Evolutionary conservation across 1,140 invertebrate genomes (phyloP), one percentile per base, ranked within the genome.

Genomic region (Ptiloglossa arizonensis): DNA sequence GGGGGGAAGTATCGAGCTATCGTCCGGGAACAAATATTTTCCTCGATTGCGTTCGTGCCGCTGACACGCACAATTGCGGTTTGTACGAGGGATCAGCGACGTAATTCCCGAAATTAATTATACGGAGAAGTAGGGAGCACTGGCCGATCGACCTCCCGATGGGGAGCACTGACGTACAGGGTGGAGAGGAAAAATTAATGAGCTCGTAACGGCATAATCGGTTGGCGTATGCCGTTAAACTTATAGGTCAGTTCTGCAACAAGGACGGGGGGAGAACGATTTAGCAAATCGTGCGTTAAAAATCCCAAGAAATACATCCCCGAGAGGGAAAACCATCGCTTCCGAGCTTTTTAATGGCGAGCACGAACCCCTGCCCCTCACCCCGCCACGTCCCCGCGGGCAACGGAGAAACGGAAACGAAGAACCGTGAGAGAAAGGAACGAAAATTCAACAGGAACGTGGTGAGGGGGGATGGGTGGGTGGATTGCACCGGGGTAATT

Each of bases 71-170:
- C 80, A 48, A 56, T 66, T 76, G 59, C 73, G 63, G 69, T 72
- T 73, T 62, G 56, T 79, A 57, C 82, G 57, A 62, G 57, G 69
- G 70, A 82, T 82, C 71, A 71, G 62, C 68, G 70, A 52, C 64
- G 69, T 81, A 83, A 81, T 79, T 68, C 75, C 59, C 56, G 70
- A 74, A 84, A 84, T 84, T 83, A 83, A 84, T 84, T 75, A 74
- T 80, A 83, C 62, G 13, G 22, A 38, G 24, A 62, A 60, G 81
- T 29, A 66, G 60, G 41, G 64, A 57, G 17, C n/a, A n/a, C 38
- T 11, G 5, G 29, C n/a, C 24, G 13, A 29, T n/a, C n/a, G n/a
- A n/a, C n/a, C n/a, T n/a, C n/a, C 3, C 11, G n/a, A 17, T 3
- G 59, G 29, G 4, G 38, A 19, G 29, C 22, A 5, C 11, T 41